These are phyloP conservation scores for Orbicella faveolata DNA, from an alignment of 64 coral and sea anemone species.

Conservation along the genomic window DNA sequence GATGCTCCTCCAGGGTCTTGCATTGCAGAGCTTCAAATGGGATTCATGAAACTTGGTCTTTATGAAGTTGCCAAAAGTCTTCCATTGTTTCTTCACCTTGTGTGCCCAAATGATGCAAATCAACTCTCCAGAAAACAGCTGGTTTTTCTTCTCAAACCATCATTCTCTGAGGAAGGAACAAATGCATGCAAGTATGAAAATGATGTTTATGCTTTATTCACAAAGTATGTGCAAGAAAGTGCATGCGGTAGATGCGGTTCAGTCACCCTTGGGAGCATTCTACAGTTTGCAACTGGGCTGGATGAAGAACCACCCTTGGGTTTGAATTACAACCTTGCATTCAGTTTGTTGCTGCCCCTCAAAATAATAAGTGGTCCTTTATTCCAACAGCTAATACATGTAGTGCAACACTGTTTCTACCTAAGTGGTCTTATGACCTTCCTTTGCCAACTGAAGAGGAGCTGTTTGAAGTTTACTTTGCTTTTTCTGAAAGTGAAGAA, in stretches of 20 bases:
- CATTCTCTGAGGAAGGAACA: slow-evolving; percentile 30
- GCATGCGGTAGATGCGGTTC: neutral
- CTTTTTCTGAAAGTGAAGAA: too few species aligned
- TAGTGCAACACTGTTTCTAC: neutral
- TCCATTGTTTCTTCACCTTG: neutral
- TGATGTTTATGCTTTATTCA: slow-evolving; percentile 5
- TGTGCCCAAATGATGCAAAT: slow-evolving; percentile 3
- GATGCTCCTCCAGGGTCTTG: neutral
- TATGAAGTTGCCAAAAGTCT: slow-evolving; percentile 21
- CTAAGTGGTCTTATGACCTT: too few species aligned
- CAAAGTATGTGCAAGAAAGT: slow-evolving; percentile 31
- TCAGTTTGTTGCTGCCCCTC: slow-evolving; percentile 19
- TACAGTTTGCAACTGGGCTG: slow-evolving; percentile 20
- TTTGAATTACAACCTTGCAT: slow-evolving; percentile 14
- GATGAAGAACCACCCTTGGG: slow-evolving; percentile 36
- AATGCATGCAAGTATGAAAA: slow-evolving; percentile 9
- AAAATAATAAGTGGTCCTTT: neutral
- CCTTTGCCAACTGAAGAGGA: too few species aligned
- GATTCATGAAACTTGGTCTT: slow-evolving; percentile 31
- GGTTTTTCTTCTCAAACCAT: slow-evolving; percentile 11
- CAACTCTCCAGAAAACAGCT: slow-evolving; percentile 25
- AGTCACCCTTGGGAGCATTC: slow-evolving; percentile 9
- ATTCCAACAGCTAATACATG: slow-evolving; percentile 36
- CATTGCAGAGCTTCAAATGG: neutral
- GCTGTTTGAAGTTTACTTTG: too few species aligned